Conservation (phyloP, 2,797 vertebrate genomes). For the Xenentodon cancila region DNA sequence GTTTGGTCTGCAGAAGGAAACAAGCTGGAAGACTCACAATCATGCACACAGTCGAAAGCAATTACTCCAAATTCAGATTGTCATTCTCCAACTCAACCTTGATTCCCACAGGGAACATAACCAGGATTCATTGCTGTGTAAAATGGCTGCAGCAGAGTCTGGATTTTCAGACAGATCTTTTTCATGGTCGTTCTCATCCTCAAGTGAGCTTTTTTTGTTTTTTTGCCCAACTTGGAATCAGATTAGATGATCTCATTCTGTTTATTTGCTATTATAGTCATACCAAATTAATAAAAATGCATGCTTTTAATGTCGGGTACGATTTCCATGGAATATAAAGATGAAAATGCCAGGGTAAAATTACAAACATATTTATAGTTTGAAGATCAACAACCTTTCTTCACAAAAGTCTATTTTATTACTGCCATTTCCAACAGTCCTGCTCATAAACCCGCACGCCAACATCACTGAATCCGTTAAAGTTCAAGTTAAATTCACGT, state of each 20-base stretch:
- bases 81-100: conserved; percentile 17
- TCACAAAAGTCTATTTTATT: conserved; percentile 11
- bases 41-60: conserved; percentile 8
- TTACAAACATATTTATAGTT: background rate
- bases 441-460: background rate
- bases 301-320: conserved; percentile 21
- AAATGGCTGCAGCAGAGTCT: conserved; percentile 6
- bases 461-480: conserved; percentile 18
- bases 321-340: background rate
- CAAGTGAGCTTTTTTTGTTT: conserved; percentile 8
- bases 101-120: conserved; percentile 27
- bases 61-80: conserved; percentile 45
- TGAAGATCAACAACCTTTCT: conserved; percentile 3
- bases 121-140: conserved; percentile 33
- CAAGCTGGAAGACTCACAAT: conserved; percentile 1
- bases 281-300: conserved; percentile 9
- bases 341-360: conserved; percentile 1
- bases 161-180: conserved; percentile 16
- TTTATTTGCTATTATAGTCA: conserved; percentile 14
- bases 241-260: conserved; percentile 31
- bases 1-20: conserved; percentile 15
- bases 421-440: background rate
- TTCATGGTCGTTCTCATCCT: conserved; percentile 2
- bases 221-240: conserved; percentile 19
- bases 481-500: conserved; percentile 20